A percentile compares a stretch with the other conserved stretches of the same genome.
Conservation (phyloP, 2,113 vertebrate species). For the Antidorcas marsupialis region DNA sequence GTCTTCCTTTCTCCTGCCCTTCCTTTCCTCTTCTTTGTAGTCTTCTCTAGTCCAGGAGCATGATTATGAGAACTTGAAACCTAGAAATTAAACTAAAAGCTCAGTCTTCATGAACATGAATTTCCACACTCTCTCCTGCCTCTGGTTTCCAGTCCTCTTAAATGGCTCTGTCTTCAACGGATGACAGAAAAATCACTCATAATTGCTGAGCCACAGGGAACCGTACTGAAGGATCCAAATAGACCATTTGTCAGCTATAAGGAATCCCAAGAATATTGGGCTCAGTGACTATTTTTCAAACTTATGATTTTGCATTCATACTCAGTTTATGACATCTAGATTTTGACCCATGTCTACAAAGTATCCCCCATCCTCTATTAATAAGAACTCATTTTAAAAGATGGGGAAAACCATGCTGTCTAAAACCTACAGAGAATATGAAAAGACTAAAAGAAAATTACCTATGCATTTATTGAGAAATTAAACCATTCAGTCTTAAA, state of each 20-base stretch:
- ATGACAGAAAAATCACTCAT: constrained; percentile 42
- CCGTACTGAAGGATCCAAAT: not conserved
- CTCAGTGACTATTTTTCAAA: constrained; percentile 1
- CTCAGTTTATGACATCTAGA: not conserved
- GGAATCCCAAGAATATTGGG: not conserved
- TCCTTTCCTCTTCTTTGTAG: not conserved
- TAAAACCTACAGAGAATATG: not conserved
- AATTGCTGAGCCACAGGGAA: constrained; percentile 30
- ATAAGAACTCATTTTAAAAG: constrained; percentile 17
- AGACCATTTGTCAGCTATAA: not conserved
- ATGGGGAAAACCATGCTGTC: not conserved
- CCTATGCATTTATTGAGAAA: not conserved
- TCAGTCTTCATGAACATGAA: not conserved
- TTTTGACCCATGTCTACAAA: constrained; percentile 27
- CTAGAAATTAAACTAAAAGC: not conserved
- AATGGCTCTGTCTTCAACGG: not conserved
- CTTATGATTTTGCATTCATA: not conserved
- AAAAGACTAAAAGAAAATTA: constrained; percentile 34
- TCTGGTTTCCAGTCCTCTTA: not conserved
- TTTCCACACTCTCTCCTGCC: not conserved
- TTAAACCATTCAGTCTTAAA: not conserved
- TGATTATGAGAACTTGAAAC: not conserved
- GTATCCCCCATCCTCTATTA: not conserved
- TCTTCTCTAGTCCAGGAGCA: not conserved
- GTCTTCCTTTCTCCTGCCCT: not conserved